phyloP scores from a whole-genome alignment of 1,140 invertebrate species.

The Drosophila persimilis region DNA sequence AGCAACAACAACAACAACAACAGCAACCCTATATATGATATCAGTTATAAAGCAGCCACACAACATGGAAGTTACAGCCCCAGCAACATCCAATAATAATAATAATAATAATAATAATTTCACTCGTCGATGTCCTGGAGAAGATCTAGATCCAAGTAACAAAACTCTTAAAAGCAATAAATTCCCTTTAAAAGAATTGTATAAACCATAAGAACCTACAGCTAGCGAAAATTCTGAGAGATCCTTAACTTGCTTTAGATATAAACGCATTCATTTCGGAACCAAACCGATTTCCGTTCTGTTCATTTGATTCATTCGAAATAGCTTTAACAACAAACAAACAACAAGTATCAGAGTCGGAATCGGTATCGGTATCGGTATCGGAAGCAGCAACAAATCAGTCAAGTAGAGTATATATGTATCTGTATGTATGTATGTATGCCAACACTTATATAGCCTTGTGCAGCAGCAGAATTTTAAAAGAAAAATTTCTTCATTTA shows the following conservation, averaged over 20 bases:
- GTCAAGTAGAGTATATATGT: conserved; percentile 42
- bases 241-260: conserved; percentile 26
- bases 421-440: conserved; percentile 38
- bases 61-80: conserved; percentile 34
- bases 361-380: conserved; percentile 14
- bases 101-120: neutral
- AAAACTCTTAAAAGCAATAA: conserved; percentile 47
- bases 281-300: conserved; percentile 19
- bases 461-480: conserved; percentile 53
- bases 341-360: neutral
- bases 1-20: conserved; percentile 33
- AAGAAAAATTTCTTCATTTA: conserved; percentile 35
- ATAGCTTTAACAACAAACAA: conserved; percentile 12
- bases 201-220: conserved; percentile 27
- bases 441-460: conserved; percentile 36
- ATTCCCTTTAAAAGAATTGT: conserved; percentile 41
- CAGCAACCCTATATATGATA: conserved; percentile 36
- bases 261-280: conserved; percentile 20
- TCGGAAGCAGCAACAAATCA: conserved; percentile 21
- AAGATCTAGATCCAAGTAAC: conserved; percentile 12
- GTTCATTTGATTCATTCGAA: conserved; percentile 30
- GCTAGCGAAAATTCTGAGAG: conserved; percentile 45
- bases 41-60: conserved; percentile 26
- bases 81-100: conserved; percentile 18
- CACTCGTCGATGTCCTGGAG: conserved; percentile 34